These are phyloP conservation scores for Drosophila baimaii DNA, from an alignment of 1,140 invertebrate species.

Conservation along the genomic window DNA sequence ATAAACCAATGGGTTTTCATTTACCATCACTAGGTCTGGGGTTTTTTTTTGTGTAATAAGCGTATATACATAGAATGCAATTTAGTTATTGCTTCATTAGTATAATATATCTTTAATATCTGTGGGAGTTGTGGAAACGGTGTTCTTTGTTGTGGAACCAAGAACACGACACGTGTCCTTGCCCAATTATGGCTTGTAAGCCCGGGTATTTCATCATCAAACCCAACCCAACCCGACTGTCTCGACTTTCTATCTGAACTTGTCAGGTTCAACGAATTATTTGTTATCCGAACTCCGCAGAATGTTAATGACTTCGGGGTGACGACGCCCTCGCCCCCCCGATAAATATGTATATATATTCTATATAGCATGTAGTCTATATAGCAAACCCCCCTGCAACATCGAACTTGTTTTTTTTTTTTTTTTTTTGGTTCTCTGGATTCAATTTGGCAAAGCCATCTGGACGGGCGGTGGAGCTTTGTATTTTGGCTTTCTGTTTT, in stretches of 20 bases:
- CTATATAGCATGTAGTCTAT: conserved; percentile 11
- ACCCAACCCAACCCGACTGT: background rate
- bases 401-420: conserved; percentile 24
- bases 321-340: conserved; percentile 22
- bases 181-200: conserved; percentile 23
- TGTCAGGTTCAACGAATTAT: conserved; percentile 38
- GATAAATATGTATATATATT: background rate
- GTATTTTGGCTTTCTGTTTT: conserved; percentile 31
- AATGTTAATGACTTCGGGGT: conserved; percentile 37
- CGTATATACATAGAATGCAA: background rate
- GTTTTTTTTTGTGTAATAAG: background rate
- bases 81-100: conserved; percentile 15
- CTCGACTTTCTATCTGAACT: conserved; percentile 18
- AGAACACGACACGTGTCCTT: conserved; percentile 22
- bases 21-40: too few relatives aligned
- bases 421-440: background rate
- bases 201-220: conserved; percentile 12
- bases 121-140: background rate
- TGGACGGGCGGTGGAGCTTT: conserved; percentile 20
- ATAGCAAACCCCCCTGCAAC: conserved; percentile 11
- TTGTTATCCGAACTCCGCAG: conserved; percentile 40
- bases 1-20: background rate
- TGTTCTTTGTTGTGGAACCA: conserved; percentile 19
- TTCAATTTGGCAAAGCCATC: conserved; percentile 49
- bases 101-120: background rate